Base-by-base conservation (phyloP, 2,113 vertebrate species). In the Phoenicopterus ruber region DNA sequence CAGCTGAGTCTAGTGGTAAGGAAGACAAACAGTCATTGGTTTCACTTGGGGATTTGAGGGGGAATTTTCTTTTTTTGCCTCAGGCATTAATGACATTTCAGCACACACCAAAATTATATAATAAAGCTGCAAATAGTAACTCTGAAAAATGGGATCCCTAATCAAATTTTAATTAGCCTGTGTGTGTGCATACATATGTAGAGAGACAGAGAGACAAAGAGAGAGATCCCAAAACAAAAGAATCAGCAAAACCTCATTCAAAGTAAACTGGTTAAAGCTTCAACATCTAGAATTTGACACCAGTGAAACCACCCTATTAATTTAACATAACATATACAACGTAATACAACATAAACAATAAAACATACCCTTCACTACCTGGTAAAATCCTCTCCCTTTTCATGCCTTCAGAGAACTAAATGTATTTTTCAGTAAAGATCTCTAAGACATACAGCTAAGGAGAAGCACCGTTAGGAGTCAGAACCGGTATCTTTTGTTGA, bases 61-160 rank as follows among this genome's bases (percentile, higher is more conserved):
- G 96, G 90, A 96, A 91, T 96, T 97, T 63, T 71, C 63, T 24
- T 50, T 65, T 57, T 54, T 25, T 46, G 49, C 20, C 63, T 57
- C 4, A 1, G n/a, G 26, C 46, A 76, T 50, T 29, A 67, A 24
- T 59, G 61, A 21, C 62, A 8, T 17, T 52, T 65, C 70, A 57
- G 61, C 2, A 3, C 52, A 26, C 11, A 10, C 13, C 36, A 61
- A 65, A 71, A 84, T 79, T 31, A 91, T 42, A 31, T 10, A 77
- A 52, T 6, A 40, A 69, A 31, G 47, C 52, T 85, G 49, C 24
- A 94, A 95, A 91, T 5, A 76, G 13, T 22, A 59, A 21, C 31
- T 50, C 17, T 57, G 46, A 49, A 40, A 70, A 90, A 63, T 13
- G 25, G 19, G 31, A 49, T 34, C 11, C 8, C 36, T 57, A 24